Percentiles rank a stretch among this genome's conserved stretches.
Evolutionary conservation across 2,888 invertebrate genomes (phyloP).

Genomic region (Drosophila paramelanica): DNA sequence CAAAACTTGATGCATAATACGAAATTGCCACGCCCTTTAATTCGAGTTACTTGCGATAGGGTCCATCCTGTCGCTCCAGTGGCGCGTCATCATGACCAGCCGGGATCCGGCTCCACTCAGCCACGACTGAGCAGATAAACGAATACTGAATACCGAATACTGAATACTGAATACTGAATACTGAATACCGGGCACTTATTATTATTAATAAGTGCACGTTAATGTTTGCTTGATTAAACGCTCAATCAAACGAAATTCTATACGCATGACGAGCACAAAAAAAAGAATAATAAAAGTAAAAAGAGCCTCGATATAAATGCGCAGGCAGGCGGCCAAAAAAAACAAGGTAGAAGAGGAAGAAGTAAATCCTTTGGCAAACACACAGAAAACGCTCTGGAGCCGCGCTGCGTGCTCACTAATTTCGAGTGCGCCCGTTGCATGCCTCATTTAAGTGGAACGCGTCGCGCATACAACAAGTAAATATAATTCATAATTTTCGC

Average conservation of each 20-base stretch:
- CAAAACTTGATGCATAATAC: background rate
- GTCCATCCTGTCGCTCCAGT: constrained; percentile 19
- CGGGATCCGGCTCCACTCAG: constrained; percentile 64
- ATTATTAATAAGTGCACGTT: constrained; percentile 77
- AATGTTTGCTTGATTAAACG: constrained; percentile 80
- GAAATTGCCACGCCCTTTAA: constrained; percentile 23
- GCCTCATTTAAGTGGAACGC: constrained; percentile 64
- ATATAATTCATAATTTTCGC: constrained; percentile 78
- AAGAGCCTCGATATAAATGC: constrained; percentile 49
- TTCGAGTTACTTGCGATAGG: background rate
- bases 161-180: constrained; percentile 38
- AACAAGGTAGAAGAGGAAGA: constrained; percentile 17
- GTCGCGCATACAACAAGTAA: constrained; percentile 69
- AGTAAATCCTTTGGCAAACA: constrained; percentile 46
- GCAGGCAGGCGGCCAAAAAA: constrained; percentile 26
- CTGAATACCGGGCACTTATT: constrained; percentile 62
- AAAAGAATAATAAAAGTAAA: constrained; percentile 19
- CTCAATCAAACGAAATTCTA: constrained; percentile 80
- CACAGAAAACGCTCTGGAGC: constrained; percentile 13
- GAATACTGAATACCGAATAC: constrained; percentile 37
- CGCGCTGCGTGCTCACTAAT: constrained; percentile 60
- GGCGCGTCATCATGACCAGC: constrained; percentile 46
- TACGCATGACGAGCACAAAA: constrained; percentile 71
- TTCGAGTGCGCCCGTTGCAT: constrained; percentile 49
- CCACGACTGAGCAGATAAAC: constrained; percentile 75